Base-by-base conservation (phyloP, 1,140 invertebrate species). In the Aphaenogaster ashmeadi region DNA sequence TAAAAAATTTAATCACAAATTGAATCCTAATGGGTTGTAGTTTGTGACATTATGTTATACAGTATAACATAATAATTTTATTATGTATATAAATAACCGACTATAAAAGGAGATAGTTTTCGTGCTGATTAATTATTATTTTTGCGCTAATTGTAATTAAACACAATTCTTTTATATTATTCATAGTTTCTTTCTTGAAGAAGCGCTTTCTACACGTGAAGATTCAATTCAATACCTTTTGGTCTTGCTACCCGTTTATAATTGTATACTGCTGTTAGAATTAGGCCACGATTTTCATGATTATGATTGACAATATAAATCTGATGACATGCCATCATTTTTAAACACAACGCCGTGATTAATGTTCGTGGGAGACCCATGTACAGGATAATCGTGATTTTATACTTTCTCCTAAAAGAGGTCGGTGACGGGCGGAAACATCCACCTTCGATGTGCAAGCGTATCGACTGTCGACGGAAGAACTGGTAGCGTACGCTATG, bases 401-500 rank as follows among this genome's bases (percentile, higher is more conserved):
- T 60, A 44, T 60, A 47, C 56, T 62, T 62, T 78, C 75, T 47
- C 41, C 18, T 78, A 78, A 78, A 62, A 78, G 75, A 62, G 56
- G 41, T 78, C 21, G 56, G 56, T 78, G 41, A 78, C 27, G 58
- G 41, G 27, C 7, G 18, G 41, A 47, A 60, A 41, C 41, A 41
- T 44, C n/a, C 11, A 38, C 15, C 50, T 47, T 62, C 18, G 15
- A 78, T n/a, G 56, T 62, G 18, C 21, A 78, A 62, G 15, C 27
- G 36, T 44, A 41, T 33, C 27, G 8, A 52, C 7, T 72, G 2
- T 33, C 13, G 47, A 33, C 58, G 58, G 58, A 52, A 72, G 18
- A 54, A 36, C 33, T 36, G 60, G 21, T 50, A 33, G 6, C 27
- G 15, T 33, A 27, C 18, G 5, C 6, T 38, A 33, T 50, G 9